Conservation (phyloP, 2,113 vertebrate species). For the Pluvianellus socialis region DNA sequence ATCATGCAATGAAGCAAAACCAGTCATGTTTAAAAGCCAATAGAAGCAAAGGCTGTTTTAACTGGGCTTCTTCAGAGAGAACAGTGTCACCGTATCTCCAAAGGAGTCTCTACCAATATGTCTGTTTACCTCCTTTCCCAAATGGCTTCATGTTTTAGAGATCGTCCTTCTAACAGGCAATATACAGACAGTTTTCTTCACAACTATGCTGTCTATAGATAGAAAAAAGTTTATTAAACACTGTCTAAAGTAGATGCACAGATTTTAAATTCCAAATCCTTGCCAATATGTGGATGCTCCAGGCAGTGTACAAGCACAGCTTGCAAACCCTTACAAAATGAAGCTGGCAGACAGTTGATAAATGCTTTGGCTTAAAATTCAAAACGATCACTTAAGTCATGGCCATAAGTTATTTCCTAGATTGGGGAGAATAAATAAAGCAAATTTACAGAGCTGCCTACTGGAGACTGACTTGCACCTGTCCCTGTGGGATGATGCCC, state of each 20-base stretch:
- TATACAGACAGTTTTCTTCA: not conserved
- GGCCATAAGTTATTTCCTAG: constrained; percentile 36
- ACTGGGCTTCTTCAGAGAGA: not conserved
- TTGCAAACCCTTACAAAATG: not conserved
- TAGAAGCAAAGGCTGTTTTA: not conserved
- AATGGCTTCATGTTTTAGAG: not conserved
- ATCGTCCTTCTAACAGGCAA: not conserved
- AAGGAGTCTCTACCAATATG: not conserved
- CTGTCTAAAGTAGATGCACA: not conserved
- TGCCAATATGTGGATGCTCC: not conserved
- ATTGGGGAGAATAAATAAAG: constrained; percentile 36
- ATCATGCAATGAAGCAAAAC: not conserved
- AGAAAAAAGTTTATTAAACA: not conserved
- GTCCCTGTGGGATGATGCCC: constrained; percentile 58
- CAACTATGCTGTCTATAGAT: not conserved
- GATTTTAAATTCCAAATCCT: not conserved
- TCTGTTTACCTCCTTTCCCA: not conserved
- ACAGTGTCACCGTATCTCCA: not conserved
- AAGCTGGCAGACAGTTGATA: not conserved
- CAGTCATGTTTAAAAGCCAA: not conserved
- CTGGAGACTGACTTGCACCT: constrained; percentile 42
- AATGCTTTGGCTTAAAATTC: constrained; percentile 11
- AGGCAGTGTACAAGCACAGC: not conserved
- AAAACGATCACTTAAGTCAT: not conserved
- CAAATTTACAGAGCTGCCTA: constrained; percentile 47